Conservation (phyloP, 2,888 invertebrate species). For the Morpho achilles region DNA sequence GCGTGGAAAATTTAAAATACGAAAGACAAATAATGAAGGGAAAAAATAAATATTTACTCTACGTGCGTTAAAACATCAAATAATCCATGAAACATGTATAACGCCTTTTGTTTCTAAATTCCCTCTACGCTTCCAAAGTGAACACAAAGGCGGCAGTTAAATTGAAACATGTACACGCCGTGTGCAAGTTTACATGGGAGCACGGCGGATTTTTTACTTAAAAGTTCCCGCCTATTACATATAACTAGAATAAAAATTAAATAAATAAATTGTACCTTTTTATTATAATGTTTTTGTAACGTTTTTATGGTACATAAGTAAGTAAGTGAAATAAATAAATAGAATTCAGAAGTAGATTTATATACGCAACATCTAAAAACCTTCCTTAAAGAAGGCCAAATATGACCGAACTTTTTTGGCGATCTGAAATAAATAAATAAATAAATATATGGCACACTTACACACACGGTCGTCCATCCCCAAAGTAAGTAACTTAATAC, state of each 20-base stretch:
- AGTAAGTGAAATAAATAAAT: too few species aligned
- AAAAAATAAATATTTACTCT: background rate
- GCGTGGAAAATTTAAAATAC: too few species aligned
- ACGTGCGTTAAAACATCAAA: slow-evolving; percentile 1
- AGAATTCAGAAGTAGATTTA: too few species aligned
- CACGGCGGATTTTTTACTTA: background rate
- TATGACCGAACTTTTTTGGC: background rate
- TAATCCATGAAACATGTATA: slow-evolving; percentile 7
- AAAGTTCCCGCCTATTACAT: background rate
- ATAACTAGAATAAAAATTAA: too few species aligned
- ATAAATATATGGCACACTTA: too few species aligned
- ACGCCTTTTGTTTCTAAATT: slow-evolving; percentile 16
- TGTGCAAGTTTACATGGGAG: slow-evolving; percentile 4
- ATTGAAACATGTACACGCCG: slow-evolving; percentile 18
- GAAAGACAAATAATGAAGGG: too few species aligned
- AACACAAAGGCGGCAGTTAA: slow-evolving; percentile 19
- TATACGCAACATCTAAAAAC: background rate
- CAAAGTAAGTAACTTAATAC: too few species aligned
- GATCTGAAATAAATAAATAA: too few species aligned
- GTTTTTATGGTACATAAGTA: too few species aligned
- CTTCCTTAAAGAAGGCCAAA: background rate
- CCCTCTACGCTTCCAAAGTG: slow-evolving; percentile 10
- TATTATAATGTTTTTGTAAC: too few species aligned
- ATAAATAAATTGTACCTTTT: too few species aligned
- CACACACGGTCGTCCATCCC: too few species aligned